These are phyloP conservation scores for Arctocebus calabarensis DNA, from an alignment of 2,797 vertebrate genomes.

Conservation along the genomic window DNA sequence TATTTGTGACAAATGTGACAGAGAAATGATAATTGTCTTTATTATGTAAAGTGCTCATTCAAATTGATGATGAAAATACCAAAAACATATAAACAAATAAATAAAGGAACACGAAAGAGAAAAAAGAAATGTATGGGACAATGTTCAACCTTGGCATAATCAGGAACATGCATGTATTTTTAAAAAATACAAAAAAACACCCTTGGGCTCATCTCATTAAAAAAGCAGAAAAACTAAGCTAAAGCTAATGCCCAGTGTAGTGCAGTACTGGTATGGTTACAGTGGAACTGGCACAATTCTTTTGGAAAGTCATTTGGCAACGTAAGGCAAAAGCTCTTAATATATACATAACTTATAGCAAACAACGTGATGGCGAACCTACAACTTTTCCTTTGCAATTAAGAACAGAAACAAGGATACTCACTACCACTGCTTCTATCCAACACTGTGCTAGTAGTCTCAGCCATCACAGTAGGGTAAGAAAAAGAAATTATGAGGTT, in stretches of 20 bases:
- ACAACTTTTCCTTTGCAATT: not conserved
- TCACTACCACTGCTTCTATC: accelerated
- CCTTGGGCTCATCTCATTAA: not conserved
- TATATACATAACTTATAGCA: not conserved
- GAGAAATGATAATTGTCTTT: not conserved
- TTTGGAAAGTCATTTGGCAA: not conserved
- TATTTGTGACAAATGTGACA: not conserved
- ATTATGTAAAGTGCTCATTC: not conserved
- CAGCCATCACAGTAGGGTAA: not conserved
- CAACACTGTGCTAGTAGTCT: not conserved
- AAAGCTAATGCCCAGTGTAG: not conserved
- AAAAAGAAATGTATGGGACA: not conserved
- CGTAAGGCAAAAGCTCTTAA: not conserved
- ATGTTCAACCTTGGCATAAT: not conserved
- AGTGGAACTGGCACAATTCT: not conserved
- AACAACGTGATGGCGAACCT: too few relatives aligned
- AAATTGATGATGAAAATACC: not conserved
- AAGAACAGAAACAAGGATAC: not conserved
- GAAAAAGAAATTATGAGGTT: conserved; percentile 1
- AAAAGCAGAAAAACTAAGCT: not conserved
- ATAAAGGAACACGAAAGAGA: not conserved
- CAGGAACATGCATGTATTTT: not conserved
- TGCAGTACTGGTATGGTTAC: not conserved
- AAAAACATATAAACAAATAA: accelerated
- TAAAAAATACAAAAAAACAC: not conserved